Conservation (phyloP, 2,888 invertebrate species). For the Macaria liturata region DNA sequence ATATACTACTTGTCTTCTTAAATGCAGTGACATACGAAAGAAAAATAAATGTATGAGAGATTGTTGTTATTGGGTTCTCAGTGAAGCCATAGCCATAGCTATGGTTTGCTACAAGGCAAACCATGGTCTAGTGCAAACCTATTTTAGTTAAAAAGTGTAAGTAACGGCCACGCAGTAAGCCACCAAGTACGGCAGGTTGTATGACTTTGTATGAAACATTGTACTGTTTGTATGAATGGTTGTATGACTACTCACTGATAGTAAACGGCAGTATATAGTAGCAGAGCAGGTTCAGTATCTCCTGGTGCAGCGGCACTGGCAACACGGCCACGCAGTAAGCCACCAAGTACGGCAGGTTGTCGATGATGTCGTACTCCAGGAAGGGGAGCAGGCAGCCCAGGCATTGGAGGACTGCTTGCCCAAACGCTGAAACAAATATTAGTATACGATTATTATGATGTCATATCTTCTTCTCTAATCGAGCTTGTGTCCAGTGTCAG, state of each 20-base stretch:
- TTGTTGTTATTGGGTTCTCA: too few species aligned
- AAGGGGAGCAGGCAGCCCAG: slow-evolving; percentile 97
- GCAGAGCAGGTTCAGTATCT: slow-evolving; percentile 96
- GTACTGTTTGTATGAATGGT: too few species aligned
- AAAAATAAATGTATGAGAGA: too few species aligned
- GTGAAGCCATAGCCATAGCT: too few species aligned
- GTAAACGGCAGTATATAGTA: slow-evolving; percentile 98
- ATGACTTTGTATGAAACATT: too few species aligned
- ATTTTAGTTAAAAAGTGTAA: slow-evolving; percentile 35
- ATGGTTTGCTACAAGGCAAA: too few species aligned
- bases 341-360: slow-evolving; percentile 96
- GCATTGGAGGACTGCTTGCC: slow-evolving; percentile 96
- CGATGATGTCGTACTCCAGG: slow-evolving; percentile 97
- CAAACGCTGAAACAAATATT: slow-evolving; percentile 87
- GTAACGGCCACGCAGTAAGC: slow-evolving; percentile 97
- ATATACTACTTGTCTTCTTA: too few species aligned
- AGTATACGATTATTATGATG: too few species aligned
- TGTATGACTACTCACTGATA: slow-evolving; percentile 86
- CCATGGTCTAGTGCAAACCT: too few species aligned
- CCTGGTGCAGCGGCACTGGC: slow-evolving; percentile 95
- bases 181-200: slow-evolving; percentile 95
- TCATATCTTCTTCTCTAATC: too few species aligned
- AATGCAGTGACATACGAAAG: too few species aligned
- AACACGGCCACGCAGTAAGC: slow-evolving; percentile 97
- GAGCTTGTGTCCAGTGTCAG: too few species aligned